These are phyloP conservation scores for Pachyseris speciosa DNA, from an alignment of 64 coral and sea anemone genomes.

Conservation along the genomic window DNA sequence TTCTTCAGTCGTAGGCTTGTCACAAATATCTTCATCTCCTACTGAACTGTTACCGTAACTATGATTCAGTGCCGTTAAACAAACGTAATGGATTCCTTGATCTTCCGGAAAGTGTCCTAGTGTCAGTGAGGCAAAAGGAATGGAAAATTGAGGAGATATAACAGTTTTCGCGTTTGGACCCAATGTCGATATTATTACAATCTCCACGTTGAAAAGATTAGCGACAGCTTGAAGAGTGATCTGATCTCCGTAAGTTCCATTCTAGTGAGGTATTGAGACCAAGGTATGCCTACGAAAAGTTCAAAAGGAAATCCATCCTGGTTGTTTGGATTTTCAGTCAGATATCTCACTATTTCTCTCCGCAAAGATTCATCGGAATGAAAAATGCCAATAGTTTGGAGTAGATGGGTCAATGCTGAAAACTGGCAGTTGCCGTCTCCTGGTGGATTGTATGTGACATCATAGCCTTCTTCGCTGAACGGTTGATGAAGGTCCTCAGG, in stretches of 20 bases:
- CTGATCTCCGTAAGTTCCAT: conserved; percentile 29
- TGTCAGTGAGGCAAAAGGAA: neutral
- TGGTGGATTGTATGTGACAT: neutral
- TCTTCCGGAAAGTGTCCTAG: conserved; percentile 1
- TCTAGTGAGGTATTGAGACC: neutral
- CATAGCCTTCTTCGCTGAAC: conserved; percentile 9
- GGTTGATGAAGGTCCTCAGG: neutral
- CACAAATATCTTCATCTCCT: too few species aligned
- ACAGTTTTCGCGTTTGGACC: neutral
- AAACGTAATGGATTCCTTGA: neutral
- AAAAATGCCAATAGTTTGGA: conserved; percentile 31
- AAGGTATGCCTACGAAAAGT: neutral
- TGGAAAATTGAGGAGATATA: neutral
- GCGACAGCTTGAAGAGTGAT: conserved; percentile 32
- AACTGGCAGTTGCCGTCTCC: conserved; percentile 62
- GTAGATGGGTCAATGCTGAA: conserved; percentile 16
- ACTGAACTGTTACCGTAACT: too few species aligned
- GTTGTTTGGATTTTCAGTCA: neutral
- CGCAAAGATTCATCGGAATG: conserved; percentile 16
- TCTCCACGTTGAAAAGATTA: neutral
- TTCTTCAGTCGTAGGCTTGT: too few species aligned
- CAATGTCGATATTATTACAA: conserved; percentile 2
- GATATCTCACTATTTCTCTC: conserved; percentile 9
- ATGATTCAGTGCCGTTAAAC: too few species aligned
- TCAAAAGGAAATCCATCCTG: neutral